Conservation (phyloP, 2,113 vertebrate species). For the Calypte anna region DNA sequence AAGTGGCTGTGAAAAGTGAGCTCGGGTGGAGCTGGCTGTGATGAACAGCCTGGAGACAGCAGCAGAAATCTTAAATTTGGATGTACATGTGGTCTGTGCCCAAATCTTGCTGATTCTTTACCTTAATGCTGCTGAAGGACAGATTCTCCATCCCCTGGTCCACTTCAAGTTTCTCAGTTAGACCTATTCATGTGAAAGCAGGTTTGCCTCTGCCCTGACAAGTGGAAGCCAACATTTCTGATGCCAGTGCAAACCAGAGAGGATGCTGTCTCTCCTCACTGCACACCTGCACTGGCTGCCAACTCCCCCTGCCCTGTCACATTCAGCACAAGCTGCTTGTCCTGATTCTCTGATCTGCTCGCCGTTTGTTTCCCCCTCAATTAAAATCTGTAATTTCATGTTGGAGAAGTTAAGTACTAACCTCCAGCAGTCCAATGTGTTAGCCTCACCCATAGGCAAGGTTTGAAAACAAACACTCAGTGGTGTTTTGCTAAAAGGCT, state of each 20-base stretch:
- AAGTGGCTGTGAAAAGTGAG: conserved; percentile 61
- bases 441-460: background rate
- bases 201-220: background rate
- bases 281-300: background rate
- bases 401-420: background rate
- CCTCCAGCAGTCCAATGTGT: background rate
- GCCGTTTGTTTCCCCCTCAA: background rate
- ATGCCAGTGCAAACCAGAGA: background rate
- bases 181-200: background rate
- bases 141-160: background rate
- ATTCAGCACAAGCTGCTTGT: background rate
- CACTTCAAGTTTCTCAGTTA: background rate
- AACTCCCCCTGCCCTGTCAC: accelerated
- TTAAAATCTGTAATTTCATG: background rate
- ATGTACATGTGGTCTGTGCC: background rate
- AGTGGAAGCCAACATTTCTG: background rate
- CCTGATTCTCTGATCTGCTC: background rate
- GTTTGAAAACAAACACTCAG: background rate
- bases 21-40: conserved; percentile 31
- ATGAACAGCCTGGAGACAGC: conserved; percentile 31
- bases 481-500: background rate
- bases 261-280: background rate
- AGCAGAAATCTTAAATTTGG: background rate
- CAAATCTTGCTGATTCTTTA: background rate
- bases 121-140: background rate